These are phyloP conservation scores for Tokudaia tokunoshimensis DNA, from an alignment of 2,797 vertebrate genomes.

Conservation along the genomic window DNA sequence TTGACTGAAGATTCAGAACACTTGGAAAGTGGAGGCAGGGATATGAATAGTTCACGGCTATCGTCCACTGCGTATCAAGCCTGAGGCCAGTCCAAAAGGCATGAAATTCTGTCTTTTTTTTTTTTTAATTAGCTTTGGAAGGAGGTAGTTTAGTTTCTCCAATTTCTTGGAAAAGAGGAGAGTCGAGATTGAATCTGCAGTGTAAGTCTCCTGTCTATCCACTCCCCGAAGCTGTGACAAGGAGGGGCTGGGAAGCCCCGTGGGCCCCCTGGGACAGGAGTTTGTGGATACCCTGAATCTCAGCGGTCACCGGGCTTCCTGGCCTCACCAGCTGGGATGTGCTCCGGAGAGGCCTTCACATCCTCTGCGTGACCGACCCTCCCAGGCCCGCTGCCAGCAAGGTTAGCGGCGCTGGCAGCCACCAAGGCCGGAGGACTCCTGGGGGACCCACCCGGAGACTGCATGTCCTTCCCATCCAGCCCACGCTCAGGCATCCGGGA, in stretches of 20 bases:
- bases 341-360: neutral
- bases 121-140: neutral
- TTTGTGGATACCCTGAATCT: neutral
- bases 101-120: neutral
- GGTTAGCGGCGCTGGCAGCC: neutral
- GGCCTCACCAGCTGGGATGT: neutral
- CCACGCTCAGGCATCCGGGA: conserved; percentile 56
- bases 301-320: neutral
- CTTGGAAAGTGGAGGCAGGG: neutral
- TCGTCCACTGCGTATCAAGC: neutral
- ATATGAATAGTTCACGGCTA: neutral
- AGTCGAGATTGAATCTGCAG: neutral
- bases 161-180: neutral
- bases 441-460: neutral
- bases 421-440: conserved; percentile 18
- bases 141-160: neutral
- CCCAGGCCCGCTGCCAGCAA: neutral
- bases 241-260: neutral
- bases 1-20: neutral
- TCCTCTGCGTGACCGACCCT: conserved; percentile 1
- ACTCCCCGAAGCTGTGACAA: neutral
- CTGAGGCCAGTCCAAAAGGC: neutral
- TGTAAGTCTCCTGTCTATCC: neutral
- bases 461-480: conserved; percentile 55
- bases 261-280: neutral